phyloP scores from a whole-genome alignment of 2,888 invertebrate species.

The Lasioglossum malachurum region DNA sequence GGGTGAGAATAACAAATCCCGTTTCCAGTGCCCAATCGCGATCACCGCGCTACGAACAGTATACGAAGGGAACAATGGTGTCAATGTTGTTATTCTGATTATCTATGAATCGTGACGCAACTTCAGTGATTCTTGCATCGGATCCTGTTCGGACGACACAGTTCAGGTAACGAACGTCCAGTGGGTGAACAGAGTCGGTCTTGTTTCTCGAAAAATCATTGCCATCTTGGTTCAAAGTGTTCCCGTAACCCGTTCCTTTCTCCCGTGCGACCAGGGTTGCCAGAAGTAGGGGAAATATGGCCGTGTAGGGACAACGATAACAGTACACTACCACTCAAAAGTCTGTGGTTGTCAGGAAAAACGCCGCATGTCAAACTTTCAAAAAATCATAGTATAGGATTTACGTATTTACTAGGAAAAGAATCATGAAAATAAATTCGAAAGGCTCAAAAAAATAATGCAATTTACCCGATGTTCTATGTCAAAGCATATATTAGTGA shows the following conservation, averaged over 20 bases:
- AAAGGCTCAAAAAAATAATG: no score
- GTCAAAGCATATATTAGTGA: no score
- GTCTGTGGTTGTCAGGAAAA: no score
- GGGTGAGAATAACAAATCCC: conserved; percentile 23
- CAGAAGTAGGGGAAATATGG: conserved; percentile 1
- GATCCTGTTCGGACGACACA: conserved; percentile 9
- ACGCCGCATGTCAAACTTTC: no score
- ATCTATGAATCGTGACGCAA: conserved; percentile 29
- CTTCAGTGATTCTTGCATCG: conserved; percentile 8
- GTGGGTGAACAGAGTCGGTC: not conserved
- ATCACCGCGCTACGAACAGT: conserved; percentile 31
- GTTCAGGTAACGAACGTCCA: conserved; percentile 40
- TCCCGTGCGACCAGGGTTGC: conserved; percentile 13
- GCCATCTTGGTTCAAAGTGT: conserved; percentile 18
- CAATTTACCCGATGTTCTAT: no score
- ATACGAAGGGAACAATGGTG: conserved; percentile 53
- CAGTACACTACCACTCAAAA: no score
- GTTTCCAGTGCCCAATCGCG: conserved; percentile 39
- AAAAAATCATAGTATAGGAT: no score
- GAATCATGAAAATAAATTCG: no score
- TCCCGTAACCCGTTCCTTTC: not conserved
- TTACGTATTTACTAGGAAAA: no score
- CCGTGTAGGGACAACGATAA: not conserved
- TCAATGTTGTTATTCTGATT: conserved; percentile 45
- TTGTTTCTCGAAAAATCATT: conserved; percentile 17